Evolutionary conservation across 2,888 invertebrate genomes (phyloP).

Genomic region (Lamellibrachia columna): DNA sequence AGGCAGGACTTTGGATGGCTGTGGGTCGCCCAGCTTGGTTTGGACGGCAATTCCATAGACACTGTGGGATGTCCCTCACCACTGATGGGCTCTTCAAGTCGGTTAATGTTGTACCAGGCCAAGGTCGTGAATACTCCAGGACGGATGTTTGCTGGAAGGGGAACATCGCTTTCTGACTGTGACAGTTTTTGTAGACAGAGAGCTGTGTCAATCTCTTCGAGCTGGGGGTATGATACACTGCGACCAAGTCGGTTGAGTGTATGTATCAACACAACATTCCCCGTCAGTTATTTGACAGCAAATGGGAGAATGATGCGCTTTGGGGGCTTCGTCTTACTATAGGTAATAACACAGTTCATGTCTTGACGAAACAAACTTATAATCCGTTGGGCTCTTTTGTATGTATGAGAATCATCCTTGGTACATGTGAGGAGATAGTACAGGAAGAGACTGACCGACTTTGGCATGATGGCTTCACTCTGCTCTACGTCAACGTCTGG

Average conservation of each 20-base stretch:
- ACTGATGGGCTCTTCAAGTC: too few relatives aligned
- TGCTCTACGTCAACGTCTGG: too few relatives aligned
- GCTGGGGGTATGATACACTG: conserved; percentile 33
- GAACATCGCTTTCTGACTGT: not conserved
- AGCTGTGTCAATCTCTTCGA: conserved; percentile 36
- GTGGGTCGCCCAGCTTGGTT: too few relatives aligned
- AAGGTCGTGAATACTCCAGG: too few relatives aligned
- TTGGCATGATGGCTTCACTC: too few relatives aligned
- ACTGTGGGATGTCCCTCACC: too few relatives aligned
- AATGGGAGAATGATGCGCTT: conserved; percentile 21
- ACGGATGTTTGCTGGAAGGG: too few relatives aligned
- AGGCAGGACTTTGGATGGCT: too few relatives aligned
- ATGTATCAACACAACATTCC: conserved; percentile 18
- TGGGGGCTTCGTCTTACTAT: not conserved
- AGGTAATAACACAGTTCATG: not conserved
- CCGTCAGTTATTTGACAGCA: conserved; percentile 20
- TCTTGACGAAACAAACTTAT: not conserved
- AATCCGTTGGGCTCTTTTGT: not conserved
- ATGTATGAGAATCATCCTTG: not conserved
- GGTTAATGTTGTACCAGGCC: too few relatives aligned
- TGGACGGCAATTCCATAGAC: too few relatives aligned
- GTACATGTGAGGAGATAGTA: too few relatives aligned
- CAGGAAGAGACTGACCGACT: too few relatives aligned
- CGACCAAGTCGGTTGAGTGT: conserved; percentile 35
- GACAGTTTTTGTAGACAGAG: conserved; percentile 39